Base-by-base conservation (phyloP, 2,113 vertebrate genomes). In the Orthonyx spaldingii region DNA sequence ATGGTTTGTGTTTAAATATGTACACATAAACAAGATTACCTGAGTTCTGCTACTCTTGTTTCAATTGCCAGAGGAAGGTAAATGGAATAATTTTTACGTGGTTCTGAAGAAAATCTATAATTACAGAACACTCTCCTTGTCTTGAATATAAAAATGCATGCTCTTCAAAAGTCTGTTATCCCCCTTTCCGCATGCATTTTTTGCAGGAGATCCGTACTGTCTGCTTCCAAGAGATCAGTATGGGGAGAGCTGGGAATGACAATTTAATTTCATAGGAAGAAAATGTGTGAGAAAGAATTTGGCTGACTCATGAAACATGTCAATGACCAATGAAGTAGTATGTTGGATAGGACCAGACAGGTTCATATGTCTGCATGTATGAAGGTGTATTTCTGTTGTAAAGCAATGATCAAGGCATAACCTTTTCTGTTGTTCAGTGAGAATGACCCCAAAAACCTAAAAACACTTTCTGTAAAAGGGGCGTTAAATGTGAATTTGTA, bases 401-500 rank as follows among this genome's bases (percentile, higher is more conserved):
- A 35, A 84, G 16, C 0, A 4, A 30, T 50, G 33, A 33, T 26
- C 13, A 42, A 39, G 7, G 3, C 11, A 63, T 9, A 3, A 46
- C 27, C 10, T 72, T 64, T 80, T 60, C 39, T 59, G 7, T 4
- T 85, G 15, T 7, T 75, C 42, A 32, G 6, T 37, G 9, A 19
- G 11, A 82, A 84, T 33, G 11, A n/a, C 11, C 11, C 24, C 35
- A 33, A 55, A 79, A 84, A 22, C 35, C 9, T 35, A 21, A 46
- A 63, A 50, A 21, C 1, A 55, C 5, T 1, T 27, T 75, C 32
- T 64, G 4, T 49, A 26, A n/a, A 92, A 68, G 7, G 2, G 1
- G 0, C 0, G 0, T 74, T 82, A 71, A 63, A 79, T 44, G 10
- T 33, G 2, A 32, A 52, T 60, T 71, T 33, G 13, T 66, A 1